Conservation (phyloP, 1,140 invertebrate genomes). For the Hestina assimilis region DNA sequence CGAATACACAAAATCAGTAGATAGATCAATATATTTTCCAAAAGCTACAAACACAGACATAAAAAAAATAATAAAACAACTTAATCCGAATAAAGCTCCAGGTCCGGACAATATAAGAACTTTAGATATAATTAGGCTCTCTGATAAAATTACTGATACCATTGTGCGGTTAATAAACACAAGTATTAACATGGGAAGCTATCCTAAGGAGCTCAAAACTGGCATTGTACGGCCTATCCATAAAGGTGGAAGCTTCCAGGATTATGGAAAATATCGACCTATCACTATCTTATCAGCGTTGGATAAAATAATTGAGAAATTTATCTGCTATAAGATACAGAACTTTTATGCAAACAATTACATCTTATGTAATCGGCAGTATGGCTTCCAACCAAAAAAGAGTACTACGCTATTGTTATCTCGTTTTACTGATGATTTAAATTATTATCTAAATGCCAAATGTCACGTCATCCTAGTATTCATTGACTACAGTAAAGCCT, state of each 20-base stretch:
- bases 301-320: conserved; percentile 36
- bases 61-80: no score
- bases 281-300: conserved; percentile 18
- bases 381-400: conserved; percentile 26
- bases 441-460: conserved; percentile 12
- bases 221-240: conserved; percentile 25
- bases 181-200: conserved; percentile 20
- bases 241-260: conserved; percentile 28
- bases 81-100: no score
- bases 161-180: conserved; percentile 31
- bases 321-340: conserved; percentile 16
- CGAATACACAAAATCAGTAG: no score
- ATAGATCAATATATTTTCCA: no score
- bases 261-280: conserved; percentile 23
- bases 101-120: no score
- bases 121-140: no score
- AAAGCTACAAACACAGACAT: no score
- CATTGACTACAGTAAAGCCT: conserved; percentile 18
- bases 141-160: no score
- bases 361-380: conserved; percentile 15
- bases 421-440: conserved; percentile 15
- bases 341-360: conserved; percentile 19
- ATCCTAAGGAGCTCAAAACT: conserved; percentile 19
- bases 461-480: conserved; percentile 21
- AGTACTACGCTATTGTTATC: conserved; percentile 14